phyloP scores from a whole-genome alignment of 2,797 vertebrate species.

The Pangasius krempfi region DNA sequence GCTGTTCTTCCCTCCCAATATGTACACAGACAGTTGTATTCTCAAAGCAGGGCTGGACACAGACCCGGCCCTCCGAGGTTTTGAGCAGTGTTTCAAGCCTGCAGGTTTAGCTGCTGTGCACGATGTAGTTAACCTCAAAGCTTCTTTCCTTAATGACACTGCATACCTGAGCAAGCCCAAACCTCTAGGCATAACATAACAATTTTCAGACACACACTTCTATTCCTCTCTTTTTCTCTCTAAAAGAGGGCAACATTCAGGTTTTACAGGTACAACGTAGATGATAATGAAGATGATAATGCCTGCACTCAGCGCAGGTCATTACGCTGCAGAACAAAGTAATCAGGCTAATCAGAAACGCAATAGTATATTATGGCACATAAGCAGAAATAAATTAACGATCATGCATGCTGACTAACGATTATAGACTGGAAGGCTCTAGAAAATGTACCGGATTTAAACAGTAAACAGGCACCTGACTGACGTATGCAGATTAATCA shows the following conservation, averaged over 20 bases:
- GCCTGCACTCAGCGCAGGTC: not conserved
- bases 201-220: not conserved
- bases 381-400: not conserved
- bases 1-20: not conserved
- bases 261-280: not conserved
- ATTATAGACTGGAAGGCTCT: not conserved
- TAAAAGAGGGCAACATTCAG: not conserved
- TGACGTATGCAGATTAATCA: not conserved
- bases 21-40: not conserved
- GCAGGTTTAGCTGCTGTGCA: not conserved
- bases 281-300: not conserved
- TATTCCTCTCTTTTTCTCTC: not conserved
- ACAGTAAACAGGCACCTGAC: not conserved
- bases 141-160: not conserved
- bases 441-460: not conserved
- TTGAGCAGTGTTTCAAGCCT: not conserved
- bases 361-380: not conserved
- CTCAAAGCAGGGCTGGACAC: not conserved
- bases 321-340: not conserved
- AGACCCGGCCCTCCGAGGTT: too few species aligned
- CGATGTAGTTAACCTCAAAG: not conserved
- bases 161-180: slow-evolving; percentile 18
- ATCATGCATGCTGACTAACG: not conserved
- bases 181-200: too few species aligned
- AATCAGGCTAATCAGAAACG: not conserved